phyloP scores from a whole-genome alignment of 2,113 vertebrate genomes.

The Oceanodroma tethys region DNA sequence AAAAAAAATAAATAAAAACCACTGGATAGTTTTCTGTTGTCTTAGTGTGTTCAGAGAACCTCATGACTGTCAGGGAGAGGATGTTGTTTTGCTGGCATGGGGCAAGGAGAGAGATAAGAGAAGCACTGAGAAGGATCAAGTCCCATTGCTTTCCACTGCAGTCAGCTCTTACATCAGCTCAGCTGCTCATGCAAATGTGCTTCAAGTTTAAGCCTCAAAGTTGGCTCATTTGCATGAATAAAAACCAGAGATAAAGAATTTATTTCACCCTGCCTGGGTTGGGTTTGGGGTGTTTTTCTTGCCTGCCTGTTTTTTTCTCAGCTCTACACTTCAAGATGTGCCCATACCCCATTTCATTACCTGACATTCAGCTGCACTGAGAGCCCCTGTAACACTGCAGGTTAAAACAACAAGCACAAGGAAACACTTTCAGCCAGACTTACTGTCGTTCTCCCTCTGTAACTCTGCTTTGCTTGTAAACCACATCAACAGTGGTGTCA shows the following conservation, averaged over 20 bases:
- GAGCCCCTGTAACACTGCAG: background rate
- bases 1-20: background rate
- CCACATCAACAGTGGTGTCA: background rate
- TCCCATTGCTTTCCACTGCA: background rate
- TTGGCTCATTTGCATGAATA: background rate
- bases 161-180: background rate
- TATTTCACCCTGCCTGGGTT: background rate
- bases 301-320: background rate
- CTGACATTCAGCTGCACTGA: background rate
- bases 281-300: background rate
- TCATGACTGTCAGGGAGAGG: background rate
- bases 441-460: conserved; percentile 65
- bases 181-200: background rate
- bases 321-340: background rate
- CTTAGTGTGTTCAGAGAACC: background rate
- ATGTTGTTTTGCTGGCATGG: background rate
- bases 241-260: background rate
- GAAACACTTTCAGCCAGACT: conserved; percentile 22
- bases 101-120: background rate
- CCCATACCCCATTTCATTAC: background rate
- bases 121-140: background rate
- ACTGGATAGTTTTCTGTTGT: background rate
- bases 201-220: background rate
- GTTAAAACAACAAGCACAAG: background rate
- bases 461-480: conserved; percentile 64